Evolutionary conservation across 2,888 invertebrate species (phyloP), one percentile per base, ranked within the genome.

Genomic region (Mythimna vitellina): DNA sequence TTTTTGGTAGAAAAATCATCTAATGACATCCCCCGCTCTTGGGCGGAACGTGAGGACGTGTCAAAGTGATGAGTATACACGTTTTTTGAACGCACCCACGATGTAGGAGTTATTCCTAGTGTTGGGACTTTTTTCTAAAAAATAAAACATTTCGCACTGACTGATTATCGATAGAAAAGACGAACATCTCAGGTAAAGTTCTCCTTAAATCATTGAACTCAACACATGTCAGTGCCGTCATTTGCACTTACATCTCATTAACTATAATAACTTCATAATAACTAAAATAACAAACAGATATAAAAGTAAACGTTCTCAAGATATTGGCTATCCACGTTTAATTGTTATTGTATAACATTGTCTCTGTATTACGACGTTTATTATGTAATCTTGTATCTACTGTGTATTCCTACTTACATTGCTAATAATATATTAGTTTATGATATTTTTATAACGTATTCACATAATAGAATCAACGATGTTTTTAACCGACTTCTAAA

Each of bases 311-410:
- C 46, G 29, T 64, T 68, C 54, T 32, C 63, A 35, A 64, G 54
- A 69, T 54, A 69, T 75, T 80, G 79, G 76, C 71, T 84, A 81
- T 76, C 69, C 67, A 81, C 66, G 68, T 77, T 67, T 79, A 68
- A 71, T 70, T 80, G 65, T 73, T 73, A 73, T 78, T 81, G 74
- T 68, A 76, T 78, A 85, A 86, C 71, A 35, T 58, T 76, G 83
- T 85, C 76, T 63, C 42, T 63, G 53, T 42, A 25, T 68, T 56
- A 63, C 64, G 66, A 49, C 70, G 51, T 17, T 25, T 12, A 32
- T 84, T 81, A 85, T 66, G 57, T 72, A 82, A 85, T 14, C 35
- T 35, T 64, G 12, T 64, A 38, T 38, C 58, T 38, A 56, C 54
- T 61, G 32, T 60, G 51, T 58, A 61, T 35, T 70, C 42, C 49